phyloP scores from a whole-genome alignment of 35 echinoderm and acorn worm species.

The Holothuria glaberrima region DNA sequence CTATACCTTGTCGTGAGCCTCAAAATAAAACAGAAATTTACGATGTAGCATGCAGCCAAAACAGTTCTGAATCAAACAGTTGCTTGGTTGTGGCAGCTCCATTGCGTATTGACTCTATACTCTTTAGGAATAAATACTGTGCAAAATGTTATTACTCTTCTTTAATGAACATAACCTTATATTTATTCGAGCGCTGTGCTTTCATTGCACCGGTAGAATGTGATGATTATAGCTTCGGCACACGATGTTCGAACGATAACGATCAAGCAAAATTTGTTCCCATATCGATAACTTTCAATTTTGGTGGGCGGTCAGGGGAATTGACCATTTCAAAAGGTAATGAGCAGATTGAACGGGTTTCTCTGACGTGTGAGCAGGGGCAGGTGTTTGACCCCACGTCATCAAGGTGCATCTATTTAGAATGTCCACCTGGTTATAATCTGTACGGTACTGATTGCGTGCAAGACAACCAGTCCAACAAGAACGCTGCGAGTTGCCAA shows the following conservation, averaged over 20 bases:
- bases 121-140: background rate
- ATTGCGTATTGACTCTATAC: background rate
- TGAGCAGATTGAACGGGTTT: background rate
- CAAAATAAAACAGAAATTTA: background rate
- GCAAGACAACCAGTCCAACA: background rate
- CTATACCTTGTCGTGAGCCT: background rate
- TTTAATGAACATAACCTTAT: background rate
- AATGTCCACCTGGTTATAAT: background rate
- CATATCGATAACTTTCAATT: slow-evolving; percentile 44
- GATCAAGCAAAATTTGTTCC: slow-evolving; percentile 28
- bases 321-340: background rate
- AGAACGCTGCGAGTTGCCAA: too few relatives aligned
- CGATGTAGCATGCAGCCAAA: background rate
- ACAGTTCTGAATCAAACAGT: background rate
- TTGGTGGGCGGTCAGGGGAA: slow-evolving; percentile 1
- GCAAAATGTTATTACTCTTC: too few relatives aligned
- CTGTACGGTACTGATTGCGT: background rate
- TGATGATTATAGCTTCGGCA: background rate
- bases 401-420: background rate
- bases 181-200: background rate
- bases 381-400: background rate
- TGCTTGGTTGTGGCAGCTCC: slow-evolving; percentile 23
- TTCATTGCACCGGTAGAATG: background rate
- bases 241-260: background rate
- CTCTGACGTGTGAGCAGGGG: background rate